Percentiles rank a stretch among this genome's conserved stretches.
Evolutionary conservation across 2,113 vertebrate genomes (phyloP).

Genomic region (Antennarius striatus): DNA sequence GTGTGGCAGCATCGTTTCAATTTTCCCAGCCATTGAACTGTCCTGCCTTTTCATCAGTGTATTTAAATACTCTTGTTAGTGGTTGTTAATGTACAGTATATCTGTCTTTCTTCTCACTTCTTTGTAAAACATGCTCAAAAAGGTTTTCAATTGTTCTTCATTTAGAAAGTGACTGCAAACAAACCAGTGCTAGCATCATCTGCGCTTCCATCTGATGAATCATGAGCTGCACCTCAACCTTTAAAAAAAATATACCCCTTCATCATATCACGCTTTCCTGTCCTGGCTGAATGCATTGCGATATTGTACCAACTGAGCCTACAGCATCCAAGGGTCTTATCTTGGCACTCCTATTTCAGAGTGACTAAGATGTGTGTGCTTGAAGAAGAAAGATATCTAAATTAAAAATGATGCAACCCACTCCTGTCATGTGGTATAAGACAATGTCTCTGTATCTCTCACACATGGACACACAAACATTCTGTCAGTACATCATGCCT

Average conservation of each 20-base stretch:
- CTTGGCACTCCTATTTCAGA: conserved; percentile 52
- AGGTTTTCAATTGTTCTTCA: neutral
- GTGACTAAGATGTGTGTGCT: conserved; percentile 55
- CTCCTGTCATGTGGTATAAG: conserved; percentile 56
- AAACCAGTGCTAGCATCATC: no score
- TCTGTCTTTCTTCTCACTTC: no score
- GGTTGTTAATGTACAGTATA: neutral
- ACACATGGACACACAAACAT: conserved; percentile 20
- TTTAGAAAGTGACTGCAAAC: no score
- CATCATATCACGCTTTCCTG: no score
- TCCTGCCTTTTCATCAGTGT: conserved; percentile 5
- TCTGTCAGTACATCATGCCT: conserved; percentile 1
- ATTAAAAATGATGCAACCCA: conserved; percentile 74
- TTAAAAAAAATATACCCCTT: no score
- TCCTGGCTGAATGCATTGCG: neutral
- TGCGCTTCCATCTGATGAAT: no score
- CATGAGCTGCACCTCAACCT: no score
- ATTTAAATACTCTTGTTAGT: neutral
- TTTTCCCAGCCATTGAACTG: conserved; percentile 1
- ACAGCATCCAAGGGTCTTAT: conserved; percentile 24
- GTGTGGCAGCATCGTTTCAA: conserved; percentile 6
- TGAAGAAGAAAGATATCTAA: conserved; percentile 65
- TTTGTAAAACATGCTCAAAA: no score
- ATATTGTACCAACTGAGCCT: conserved; percentile 8
- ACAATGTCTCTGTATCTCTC: conserved; percentile 14